Percentiles rank a stretch among this genome's conserved stretches.
Evolutionary conservation across 2,113 vertebrate species (phyloP).

Genomic region (Raja brachyura): DNA sequence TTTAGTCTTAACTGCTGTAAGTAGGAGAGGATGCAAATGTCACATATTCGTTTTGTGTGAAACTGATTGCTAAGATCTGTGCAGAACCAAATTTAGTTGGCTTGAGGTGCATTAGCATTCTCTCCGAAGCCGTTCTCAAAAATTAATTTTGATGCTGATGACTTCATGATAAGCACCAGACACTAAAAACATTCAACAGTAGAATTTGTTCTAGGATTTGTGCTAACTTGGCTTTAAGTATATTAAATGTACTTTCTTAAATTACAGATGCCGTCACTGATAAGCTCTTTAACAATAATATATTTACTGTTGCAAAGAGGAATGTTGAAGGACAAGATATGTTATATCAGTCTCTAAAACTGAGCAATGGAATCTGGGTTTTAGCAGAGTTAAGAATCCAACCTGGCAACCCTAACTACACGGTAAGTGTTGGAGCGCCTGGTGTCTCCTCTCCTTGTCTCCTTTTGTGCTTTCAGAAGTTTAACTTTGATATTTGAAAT

Average conservation of each 20-base stretch:
- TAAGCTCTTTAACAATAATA: conserved; percentile 86
- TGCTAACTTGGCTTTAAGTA: background rate
- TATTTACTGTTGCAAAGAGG: conserved; percentile 92
- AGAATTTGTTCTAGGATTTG: background rate
- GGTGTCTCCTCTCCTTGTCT: background rate
- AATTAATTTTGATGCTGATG: background rate
- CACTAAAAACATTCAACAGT: too few species aligned
- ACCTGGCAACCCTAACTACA: conserved; percentile 72
- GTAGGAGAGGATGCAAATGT: background rate
- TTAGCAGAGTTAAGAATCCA: conserved; percentile 85
- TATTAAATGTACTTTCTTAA: background rate
- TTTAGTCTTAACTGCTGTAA: background rate
- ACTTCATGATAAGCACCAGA: background rate
- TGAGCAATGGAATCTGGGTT: conserved; percentile 91
- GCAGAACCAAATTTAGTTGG: background rate
- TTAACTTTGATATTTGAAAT: conserved; percentile 6
- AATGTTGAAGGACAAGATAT: conserved; percentile 93
- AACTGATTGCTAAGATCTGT: background rate
- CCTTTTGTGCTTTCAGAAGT: background rate
- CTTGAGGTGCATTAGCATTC: background rate
- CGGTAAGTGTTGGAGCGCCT: conserved; percentile 55
- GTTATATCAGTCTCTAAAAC: conserved; percentile 94
- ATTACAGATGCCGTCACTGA: conserved; percentile 69
- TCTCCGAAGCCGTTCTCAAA: background rate
- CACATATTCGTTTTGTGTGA: background rate